A percentile compares a stretch with the other conserved stretches of the same genome.
phyloP scores from a whole-genome alignment of 2,113 vertebrate species.

The Dipodomys merriami region DNA sequence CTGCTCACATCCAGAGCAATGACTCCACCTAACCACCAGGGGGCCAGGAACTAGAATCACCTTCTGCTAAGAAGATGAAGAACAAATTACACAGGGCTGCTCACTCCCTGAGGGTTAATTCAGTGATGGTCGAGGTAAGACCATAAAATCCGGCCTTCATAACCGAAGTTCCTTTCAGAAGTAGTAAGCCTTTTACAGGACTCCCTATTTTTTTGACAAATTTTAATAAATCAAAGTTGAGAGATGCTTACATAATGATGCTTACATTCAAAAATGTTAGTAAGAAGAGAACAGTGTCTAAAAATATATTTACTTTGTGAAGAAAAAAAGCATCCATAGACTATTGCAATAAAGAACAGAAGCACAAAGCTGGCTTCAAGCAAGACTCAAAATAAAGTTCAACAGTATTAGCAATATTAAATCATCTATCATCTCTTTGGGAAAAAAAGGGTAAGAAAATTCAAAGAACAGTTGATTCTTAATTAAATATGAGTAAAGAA shows the following conservation, averaged over 20 bases:
- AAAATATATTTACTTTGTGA: background rate
- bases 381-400: background rate
- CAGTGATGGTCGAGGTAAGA: background rate
- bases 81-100: background rate
- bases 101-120: background rate
- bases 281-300: background rate
- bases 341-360: slow-evolving; percentile 36
- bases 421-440: background rate
- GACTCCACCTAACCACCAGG: background rate
- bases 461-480: slow-evolving; percentile 1
- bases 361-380: background rate
- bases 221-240: background rate
- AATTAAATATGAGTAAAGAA: background rate
- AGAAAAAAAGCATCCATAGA: background rate
- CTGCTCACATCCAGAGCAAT: background rate
- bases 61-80: background rate
- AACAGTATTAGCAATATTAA: background rate
- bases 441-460: slow-evolving; percentile 1
- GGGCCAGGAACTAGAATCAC: background rate
- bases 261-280: background rate
- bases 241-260: background rate
- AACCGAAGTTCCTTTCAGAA: background rate
- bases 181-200: background rate
- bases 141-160: background rate
- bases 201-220: background rate